A percentile compares a stretch with the other conserved stretches of the same genome.
Conservation (phyloP, 2,113 vertebrate genomes). For the Thunnus thynnus region DNA sequence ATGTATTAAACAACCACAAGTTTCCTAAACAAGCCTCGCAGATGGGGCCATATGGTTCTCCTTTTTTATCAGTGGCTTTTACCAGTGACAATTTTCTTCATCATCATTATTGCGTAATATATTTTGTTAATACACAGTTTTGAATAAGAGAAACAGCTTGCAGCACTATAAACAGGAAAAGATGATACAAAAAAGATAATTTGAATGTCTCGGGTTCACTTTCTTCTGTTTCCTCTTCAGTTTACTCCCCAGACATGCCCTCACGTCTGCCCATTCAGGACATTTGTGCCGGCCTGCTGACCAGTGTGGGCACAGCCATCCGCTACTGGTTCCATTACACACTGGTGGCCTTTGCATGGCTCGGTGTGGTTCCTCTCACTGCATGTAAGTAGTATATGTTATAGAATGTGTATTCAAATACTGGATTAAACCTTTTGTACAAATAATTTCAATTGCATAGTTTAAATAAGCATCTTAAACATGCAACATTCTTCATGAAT, state of each 20-base stretch:
- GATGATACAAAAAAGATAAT: neutral
- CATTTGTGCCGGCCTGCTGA: slow-evolving; percentile 98
- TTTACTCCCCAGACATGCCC: slow-evolving; percentile 99
- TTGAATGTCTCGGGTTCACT: slow-evolving; percentile 2
- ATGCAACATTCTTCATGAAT: neutral
- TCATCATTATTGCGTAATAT: neutral
- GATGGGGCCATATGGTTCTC: neutral
- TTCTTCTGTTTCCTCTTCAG: slow-evolving; percentile 64
- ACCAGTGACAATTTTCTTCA: neutral
- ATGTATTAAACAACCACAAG: neutral
- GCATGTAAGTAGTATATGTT: slow-evolving; percentile 90
- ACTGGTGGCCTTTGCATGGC: slow-evolving; percentile 99
- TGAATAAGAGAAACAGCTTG: neutral
- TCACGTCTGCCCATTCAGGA: slow-evolving; percentile 98
- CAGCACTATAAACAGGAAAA: neutral
- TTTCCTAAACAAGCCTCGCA: neutral
- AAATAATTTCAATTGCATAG: neutral
- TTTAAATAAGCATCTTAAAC: neutral
- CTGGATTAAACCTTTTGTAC: neutral
- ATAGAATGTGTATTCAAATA: neutral
- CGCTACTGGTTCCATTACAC: slow-evolving; percentile 99
- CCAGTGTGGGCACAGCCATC: slow-evolving; percentile 98
- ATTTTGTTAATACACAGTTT: neutral
- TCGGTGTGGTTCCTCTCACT: slow-evolving; percentile 99
- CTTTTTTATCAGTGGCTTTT: neutral